Base-by-base conservation (phyloP, 1,140 invertebrate species). In the Episyrphus balteatus region DNA sequence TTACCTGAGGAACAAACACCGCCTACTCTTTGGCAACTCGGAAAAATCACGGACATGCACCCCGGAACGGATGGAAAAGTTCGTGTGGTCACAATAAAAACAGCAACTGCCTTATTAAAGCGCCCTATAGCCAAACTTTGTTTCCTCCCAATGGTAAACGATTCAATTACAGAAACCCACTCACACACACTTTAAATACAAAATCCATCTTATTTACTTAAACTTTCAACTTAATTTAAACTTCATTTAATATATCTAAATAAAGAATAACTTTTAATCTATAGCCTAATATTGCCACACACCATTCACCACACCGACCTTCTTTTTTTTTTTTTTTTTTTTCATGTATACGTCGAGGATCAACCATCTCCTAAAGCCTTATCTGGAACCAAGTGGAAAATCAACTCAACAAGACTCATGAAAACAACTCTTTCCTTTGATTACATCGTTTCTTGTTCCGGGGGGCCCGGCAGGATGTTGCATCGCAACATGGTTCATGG, bases 1-100 rank as follows among this genome's bases (percentile, higher is more conserved):
- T 40, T 51, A n/a, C 31, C 44, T 18, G 49, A 51, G 37, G 52
- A 54, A 21, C 47, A 53, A 26, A 18, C 33, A 30, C 44, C 49
- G n/a, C 51, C 48, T 14, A 19, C 30, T 19, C 50, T 53, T 34
- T 46, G 45, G 45, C 37, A 13, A 9, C 19, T 46, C 19, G 45
- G 36, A n/a, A 31, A 18, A 19, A 37, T 46, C 1, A 13, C 19
- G 7, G 14, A 21, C 19, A 14, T 31, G 2, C 31, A 14, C 15
- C 36, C 18, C 8, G 45, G 45, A 5, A 26, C 36, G n/a, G 45
- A 46, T 38, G 37, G 37, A n/a, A 13, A 10, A 13, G 37, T 40
- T 26, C 18, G 45, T 11, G 37, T 46, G n/a, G 44, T 15, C 13
- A 36, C 15, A 13, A 34, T 46, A 14, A 46, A 38, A 46, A 19